These are phyloP conservation scores for Drosophila persimilis DNA, from an alignment of 1,140 invertebrate genomes.

Conservation along the genomic window DNA sequence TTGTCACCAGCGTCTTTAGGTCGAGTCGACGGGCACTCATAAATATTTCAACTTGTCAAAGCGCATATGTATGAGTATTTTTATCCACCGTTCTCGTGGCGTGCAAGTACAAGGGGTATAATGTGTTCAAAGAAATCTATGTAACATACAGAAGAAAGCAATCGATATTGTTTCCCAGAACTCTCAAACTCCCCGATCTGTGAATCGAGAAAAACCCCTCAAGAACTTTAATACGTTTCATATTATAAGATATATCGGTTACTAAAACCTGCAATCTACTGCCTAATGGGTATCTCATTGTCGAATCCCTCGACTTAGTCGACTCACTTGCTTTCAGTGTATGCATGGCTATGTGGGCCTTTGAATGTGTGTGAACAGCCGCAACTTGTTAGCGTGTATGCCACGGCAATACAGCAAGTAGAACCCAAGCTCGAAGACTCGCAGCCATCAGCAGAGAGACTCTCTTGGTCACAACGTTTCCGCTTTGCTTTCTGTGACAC, in stretches of 20 bases:
- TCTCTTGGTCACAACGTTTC: conserved; percentile 42
- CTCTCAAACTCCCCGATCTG: too few relatives aligned
- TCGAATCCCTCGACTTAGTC: too few relatives aligned
- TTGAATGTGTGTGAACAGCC: conserved; percentile 13
- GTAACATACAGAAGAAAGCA: too few relatives aligned
- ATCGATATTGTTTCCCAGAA: too few relatives aligned
- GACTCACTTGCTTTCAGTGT: too few relatives aligned
- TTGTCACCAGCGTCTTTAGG: conserved; percentile 46
- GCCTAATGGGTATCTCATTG: too few relatives aligned
- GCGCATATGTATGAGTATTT: conserved; percentile 1
- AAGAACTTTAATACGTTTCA: too few relatives aligned
- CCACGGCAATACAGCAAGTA: conserved; percentile 5
- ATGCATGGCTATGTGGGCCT: too few relatives aligned
- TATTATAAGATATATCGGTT: neutral
- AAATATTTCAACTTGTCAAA: conserved; percentile 54
- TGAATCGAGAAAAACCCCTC: too few relatives aligned
- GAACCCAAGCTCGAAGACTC: conserved; percentile 1
- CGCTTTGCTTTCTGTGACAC: conserved; percentile 64
- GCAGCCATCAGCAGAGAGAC: conserved; percentile 25
- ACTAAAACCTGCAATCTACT: neutral
- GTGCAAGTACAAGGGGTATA: too few relatives aligned
- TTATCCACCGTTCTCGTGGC: too few relatives aligned
- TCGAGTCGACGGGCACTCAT: conserved; percentile 42
- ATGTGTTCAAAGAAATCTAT: too few relatives aligned
- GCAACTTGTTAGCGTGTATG: conserved; percentile 64